Conservation (phyloP, 1,140 invertebrate genomes). For the Lamellibrachia luymesi region DNA sequence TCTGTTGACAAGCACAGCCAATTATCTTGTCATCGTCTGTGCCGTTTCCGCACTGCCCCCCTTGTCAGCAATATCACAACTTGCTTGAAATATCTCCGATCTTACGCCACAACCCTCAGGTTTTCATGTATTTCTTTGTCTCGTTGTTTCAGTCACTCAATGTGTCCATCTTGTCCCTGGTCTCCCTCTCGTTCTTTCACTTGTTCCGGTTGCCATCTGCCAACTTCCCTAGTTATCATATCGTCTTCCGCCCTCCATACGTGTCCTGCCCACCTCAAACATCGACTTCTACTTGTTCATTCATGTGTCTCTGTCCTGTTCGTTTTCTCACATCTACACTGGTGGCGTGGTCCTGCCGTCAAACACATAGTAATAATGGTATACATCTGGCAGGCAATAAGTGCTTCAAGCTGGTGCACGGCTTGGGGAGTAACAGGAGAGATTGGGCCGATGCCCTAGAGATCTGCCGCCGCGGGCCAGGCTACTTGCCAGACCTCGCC, state of each 20-base stretch:
- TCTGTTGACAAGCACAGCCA: no score
- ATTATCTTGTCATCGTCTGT: no score
- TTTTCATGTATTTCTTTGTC: no score
- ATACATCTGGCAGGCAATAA: background rate
- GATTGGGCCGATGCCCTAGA: background rate
- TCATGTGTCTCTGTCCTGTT: background rate
- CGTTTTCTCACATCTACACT: background rate
- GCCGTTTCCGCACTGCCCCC: no score
- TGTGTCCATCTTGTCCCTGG: no score
- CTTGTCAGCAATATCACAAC: no score
- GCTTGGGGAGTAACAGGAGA: background rate
- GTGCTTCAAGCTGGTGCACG: constrained; percentile 10
- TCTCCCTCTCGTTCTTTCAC: no score
- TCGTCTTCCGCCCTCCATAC: background rate
- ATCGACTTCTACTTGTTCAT: background rate
- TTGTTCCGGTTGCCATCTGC: no score
- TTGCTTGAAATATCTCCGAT: no score
- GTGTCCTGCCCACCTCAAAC: background rate
- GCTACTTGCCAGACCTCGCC: background rate
- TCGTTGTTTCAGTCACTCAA: no score
- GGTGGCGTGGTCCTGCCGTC: background rate
- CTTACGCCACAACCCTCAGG: no score
- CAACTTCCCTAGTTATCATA: no score
- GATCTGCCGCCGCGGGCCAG: background rate
- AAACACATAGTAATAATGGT: background rate